Percentiles rank a stretch among this genome's conserved stretches.
Conservation (phyloP, 2,888 invertebrate genomes). For the Creontiades dilutus region DNA sequence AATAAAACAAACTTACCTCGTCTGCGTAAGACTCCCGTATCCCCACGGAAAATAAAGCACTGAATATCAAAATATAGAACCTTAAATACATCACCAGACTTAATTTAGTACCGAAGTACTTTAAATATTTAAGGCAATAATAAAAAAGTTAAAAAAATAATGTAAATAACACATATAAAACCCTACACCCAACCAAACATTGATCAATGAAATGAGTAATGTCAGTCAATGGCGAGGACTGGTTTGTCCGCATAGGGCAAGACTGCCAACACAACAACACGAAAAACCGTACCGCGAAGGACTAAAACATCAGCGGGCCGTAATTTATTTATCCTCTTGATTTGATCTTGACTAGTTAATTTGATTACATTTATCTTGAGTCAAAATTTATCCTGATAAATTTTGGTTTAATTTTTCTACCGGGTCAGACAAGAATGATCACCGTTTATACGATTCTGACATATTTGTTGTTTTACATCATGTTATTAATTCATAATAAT, state of each 20-base stretch:
- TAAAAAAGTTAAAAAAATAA: constrained; percentile 75
- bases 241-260: constrained; percentile 74
- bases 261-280: constrained; percentile 45
- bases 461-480: too few relatives aligned
- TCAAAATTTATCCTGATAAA: too few relatives aligned
- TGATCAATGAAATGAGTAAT: constrained; percentile 76
- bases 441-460: too few relatives aligned
- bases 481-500: too few relatives aligned
- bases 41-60: constrained; percentile 76
- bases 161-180: constrained; percentile 75
- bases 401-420: too few relatives aligned
- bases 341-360: too few relatives aligned
- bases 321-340: not conserved
- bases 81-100: constrained; percentile 76
- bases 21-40: constrained; percentile 75
- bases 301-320: not conserved
- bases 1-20: constrained; percentile 75
- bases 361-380: too few relatives aligned
- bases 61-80: constrained; percentile 76
- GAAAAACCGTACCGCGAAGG: not conserved
- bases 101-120: constrained; percentile 76
- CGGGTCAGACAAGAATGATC: too few relatives aligned
- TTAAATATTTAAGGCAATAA: constrained; percentile 74
- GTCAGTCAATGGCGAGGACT: constrained; percentile 75
- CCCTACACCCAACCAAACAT: constrained; percentile 76